These are phyloP conservation scores for Phoebastria nigripes DNA, from an alignment of 2,797 vertebrate species.

Conservation along the genomic window DNA sequence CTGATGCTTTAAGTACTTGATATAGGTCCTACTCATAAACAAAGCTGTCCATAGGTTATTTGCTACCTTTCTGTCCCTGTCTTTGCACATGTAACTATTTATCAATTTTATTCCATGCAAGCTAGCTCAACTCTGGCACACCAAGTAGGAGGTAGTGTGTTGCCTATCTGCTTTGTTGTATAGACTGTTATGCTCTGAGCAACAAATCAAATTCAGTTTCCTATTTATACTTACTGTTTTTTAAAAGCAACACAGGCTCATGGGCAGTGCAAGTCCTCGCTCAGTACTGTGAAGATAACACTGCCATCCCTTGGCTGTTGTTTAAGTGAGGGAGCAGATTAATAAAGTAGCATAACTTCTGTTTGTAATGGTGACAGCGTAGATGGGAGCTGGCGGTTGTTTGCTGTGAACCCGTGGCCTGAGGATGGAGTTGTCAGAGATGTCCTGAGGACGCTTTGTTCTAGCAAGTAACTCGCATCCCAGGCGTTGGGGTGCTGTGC, in stretches of 20 bases:
- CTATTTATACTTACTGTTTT: background rate
- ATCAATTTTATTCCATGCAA: background rate
- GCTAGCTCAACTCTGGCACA: background rate
- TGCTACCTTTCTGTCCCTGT: background rate
- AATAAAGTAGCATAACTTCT: background rate
- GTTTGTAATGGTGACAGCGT: accelerated
- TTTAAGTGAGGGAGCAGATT: background rate
- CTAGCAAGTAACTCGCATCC: background rate
- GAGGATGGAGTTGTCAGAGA: background rate
- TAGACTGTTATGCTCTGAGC: background rate
- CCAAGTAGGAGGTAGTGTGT: background rate
- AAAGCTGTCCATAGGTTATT: background rate
- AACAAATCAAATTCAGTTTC: background rate
- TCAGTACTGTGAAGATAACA: background rate
- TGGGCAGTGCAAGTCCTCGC: background rate
- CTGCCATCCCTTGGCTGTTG: background rate
- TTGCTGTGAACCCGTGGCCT: background rate
- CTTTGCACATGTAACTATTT: background rate
- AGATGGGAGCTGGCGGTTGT: background rate
- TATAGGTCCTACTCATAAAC: background rate
- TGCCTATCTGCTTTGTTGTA: background rate
- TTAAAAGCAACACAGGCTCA: background rate
- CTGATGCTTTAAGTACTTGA: background rate
- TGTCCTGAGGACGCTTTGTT: background rate
- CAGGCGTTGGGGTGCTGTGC: background rate